phyloP scores from a whole-genome alignment of 2,113 vertebrate species.

The Peromyscus polionotus region DNA sequence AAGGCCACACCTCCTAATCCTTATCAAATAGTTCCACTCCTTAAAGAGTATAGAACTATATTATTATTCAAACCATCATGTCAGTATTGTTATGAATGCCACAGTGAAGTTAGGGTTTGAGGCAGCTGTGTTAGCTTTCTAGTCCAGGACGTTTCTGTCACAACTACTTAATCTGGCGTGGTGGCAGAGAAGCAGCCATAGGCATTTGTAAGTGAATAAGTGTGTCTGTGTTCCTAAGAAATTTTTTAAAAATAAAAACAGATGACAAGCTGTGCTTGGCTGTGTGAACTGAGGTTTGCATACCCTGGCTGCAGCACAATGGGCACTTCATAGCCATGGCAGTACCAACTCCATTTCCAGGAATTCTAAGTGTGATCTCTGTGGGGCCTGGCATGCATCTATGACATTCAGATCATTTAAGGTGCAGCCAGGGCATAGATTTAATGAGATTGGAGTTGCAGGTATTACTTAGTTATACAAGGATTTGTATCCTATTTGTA shows the following conservation, averaged over 20 bases:
- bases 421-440: neutral
- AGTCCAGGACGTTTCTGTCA: neutral
- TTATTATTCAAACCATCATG: neutral
- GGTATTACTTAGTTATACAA: neutral
- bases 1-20: neutral
- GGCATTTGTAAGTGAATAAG: neutral
- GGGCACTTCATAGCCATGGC: neutral
- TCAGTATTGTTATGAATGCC: neutral
- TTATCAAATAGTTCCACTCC: neutral
- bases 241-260: neutral
- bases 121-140: neutral
- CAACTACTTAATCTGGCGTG: neutral
- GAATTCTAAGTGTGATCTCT: neutral
- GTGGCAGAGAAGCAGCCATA: neutral
- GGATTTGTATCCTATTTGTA: neutral
- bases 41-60: neutral
- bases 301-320: neutral
- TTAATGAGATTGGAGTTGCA: neutral
- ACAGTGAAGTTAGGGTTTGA: neutral
- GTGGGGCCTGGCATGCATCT: too few species aligned
- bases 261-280: neutral
- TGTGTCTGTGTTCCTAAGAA: neutral
- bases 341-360: neutral
- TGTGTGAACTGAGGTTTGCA: neutral
- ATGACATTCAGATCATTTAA: neutral